These are phyloP conservation scores for Standfussiana lucernea DNA, from an alignment of 2,888 invertebrate species.

Conservation along the genomic window DNA sequence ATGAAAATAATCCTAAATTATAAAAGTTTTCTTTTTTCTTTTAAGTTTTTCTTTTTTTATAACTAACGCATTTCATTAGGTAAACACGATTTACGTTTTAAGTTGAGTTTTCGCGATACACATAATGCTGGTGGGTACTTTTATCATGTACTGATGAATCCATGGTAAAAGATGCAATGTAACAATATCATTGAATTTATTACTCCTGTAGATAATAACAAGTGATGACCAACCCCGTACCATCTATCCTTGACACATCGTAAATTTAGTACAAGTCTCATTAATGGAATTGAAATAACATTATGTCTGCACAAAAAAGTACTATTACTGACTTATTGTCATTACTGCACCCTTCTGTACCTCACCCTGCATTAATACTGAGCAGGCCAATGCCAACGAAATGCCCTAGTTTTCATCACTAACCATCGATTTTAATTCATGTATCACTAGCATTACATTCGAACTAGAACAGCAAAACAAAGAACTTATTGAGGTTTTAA, in stretches of 20 bases:
- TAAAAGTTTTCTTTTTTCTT: background rate
- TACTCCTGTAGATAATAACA: background rate
- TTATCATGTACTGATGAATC: background rate
- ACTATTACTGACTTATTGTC: background rate
- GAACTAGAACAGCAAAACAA: background rate
- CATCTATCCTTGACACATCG: background rate
- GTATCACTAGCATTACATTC: slow-evolving; percentile 23
- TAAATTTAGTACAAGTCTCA: background rate
- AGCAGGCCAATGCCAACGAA: slow-evolving; percentile 16
- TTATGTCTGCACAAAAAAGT: background rate
- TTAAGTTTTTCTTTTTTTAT: background rate
- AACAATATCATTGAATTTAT: background rate
- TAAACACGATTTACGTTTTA: background rate
- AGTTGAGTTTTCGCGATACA: background rate
- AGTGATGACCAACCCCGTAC: background rate
- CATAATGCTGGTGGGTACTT: background rate
- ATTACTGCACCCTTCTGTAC: background rate
- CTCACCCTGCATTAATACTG: slow-evolving; percentile 1
- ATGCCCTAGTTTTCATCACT: slow-evolving; percentile 28
- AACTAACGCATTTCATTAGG: background rate
- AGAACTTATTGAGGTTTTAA: background rate
- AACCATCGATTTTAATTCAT: slow-evolving; percentile 38
- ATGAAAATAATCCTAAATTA: background rate
- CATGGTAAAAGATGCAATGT: background rate
- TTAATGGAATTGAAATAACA: background rate